Conservation (phyloP, 2,888 invertebrate species). For the Thymelicus lineola region DNA sequence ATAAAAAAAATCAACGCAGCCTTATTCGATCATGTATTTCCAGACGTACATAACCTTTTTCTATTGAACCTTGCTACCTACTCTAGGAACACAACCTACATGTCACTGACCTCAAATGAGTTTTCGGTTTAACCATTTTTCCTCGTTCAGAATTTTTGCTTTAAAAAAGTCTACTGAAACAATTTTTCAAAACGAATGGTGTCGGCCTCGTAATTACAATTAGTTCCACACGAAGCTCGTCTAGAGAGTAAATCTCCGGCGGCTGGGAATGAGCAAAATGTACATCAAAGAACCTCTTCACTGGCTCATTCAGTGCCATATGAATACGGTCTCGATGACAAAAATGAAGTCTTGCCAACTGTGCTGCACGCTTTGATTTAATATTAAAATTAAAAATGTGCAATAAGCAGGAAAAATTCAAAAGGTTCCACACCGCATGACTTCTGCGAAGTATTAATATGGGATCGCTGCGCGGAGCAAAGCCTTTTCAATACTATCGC, state of each 20-base stretch:
- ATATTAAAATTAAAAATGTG: conserved; percentile 47
- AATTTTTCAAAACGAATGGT: conserved; percentile 17
- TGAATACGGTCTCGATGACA: conserved; percentile 33
- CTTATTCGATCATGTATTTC: background rate
- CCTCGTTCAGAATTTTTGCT: conserved; percentile 1
- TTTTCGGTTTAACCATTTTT: background rate
- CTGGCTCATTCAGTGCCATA: conserved; percentile 23
- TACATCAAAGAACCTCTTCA: conserved; percentile 29
- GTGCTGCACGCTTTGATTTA: conserved; percentile 44
- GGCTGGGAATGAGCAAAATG: conserved; percentile 23
- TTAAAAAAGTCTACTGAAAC: conserved; percentile 3
- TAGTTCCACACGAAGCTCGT: conserved; percentile 26
- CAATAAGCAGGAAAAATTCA: conserved; percentile 39
- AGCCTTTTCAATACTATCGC: conserved; percentile 40
- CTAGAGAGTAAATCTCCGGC: conserved; percentile 6
- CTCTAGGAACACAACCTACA: background rate
- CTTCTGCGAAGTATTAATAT: conserved; percentile 40
- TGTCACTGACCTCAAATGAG: background rate
- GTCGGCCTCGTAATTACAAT: conserved; percentile 30
- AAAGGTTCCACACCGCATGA: conserved; percentile 34
- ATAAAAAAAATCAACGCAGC: too few species aligned
- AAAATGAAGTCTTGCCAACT: conserved; percentile 20
- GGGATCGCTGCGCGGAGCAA: conserved; percentile 34
- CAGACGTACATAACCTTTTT: background rate
- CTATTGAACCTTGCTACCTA: background rate